Conservation (phyloP, 2,113 vertebrate species). For the Indicator maculatus region DNA sequence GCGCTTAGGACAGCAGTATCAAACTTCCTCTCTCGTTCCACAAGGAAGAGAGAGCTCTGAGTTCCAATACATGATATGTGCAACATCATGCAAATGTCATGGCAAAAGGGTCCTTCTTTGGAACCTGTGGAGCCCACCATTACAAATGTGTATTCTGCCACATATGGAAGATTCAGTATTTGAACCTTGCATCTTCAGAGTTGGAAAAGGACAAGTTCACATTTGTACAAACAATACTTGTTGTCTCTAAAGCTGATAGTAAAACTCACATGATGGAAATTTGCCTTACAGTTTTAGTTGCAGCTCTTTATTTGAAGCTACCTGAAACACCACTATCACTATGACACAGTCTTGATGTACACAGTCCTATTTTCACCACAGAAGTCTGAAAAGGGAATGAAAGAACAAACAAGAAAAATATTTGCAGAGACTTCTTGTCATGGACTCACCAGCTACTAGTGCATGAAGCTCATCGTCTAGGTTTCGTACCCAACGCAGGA, state of each 20-base stretch:
- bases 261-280: neutral
- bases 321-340: neutral
- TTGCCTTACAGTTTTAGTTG: neutral
- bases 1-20: neutral
- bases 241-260: neutral
- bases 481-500: slow-evolving; percentile 94
- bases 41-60: neutral
- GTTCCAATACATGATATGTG: fast-evolving
- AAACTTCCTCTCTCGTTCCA: neutral
- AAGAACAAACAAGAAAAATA: neutral
- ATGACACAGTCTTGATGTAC: neutral
- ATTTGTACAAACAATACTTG: neutral
- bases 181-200: neutral
- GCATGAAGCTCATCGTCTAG: slow-evolving; percentile 97
- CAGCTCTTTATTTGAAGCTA: neutral
- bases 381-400: neutral
- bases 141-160: neutral
- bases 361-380: neutral
- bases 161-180: fast-evolving
- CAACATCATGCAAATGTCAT: neutral
- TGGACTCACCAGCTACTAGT: slow-evolving; percentile 88
- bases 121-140: neutral
- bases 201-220: neutral
- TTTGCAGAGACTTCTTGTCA: neutral
- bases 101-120: neutral